These are phyloP conservation scores for Caenorhabditis zanzibari DNA, from an alignment of 2,888 invertebrate species.

Conservation along the genomic window DNA sequence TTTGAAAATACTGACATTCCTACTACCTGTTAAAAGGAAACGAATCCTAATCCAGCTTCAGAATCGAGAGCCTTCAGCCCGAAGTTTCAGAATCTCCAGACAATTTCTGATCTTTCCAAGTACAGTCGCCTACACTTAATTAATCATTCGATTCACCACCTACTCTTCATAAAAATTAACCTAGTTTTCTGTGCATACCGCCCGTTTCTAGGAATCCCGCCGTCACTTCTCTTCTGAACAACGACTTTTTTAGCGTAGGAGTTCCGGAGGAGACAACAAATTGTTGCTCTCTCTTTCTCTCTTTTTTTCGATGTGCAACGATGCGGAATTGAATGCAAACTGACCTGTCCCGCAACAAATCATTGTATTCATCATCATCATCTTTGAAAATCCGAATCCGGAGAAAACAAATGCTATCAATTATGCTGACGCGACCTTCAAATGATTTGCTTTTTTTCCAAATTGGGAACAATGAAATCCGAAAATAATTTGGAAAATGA, in stretches of 20 bases:
- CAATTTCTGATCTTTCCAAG: not conserved
- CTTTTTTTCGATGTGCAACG: constrained; percentile 47
- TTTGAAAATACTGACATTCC: no score
- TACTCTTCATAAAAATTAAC: not conserved
- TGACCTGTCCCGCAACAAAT: constrained; percentile 33
- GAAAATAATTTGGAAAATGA: constrained; percentile 34
- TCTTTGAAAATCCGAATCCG: constrained; percentile 15
- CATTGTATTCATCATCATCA: constrained; percentile 24
- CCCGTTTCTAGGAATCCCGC: constrained; percentile 35
- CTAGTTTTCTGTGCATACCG: not conserved
- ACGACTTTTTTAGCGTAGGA: constrained; percentile 26
- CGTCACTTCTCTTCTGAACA: constrained; percentile 23
- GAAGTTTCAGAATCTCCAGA: not conserved
- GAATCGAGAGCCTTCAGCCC: no score
- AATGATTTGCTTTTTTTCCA: constrained; percentile 16
- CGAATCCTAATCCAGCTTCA: no score
- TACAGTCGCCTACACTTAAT: constrained; percentile 7
- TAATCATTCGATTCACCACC: constrained; percentile 19
- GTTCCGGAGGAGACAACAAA: constrained; percentile 45
- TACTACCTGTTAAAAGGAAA: no score
- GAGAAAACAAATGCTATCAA: constrained; percentile 13
- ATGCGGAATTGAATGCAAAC: constrained; percentile 51
- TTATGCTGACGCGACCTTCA: constrained; percentile 43
- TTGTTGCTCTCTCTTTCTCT: constrained; percentile 5
- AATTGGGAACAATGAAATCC: constrained; percentile 44